A percentile compares a stretch with the other conserved stretches of the same genome.
Conservation (phyloP, 2,888 invertebrate species). For the Ormyrus pomaceus region DNA sequence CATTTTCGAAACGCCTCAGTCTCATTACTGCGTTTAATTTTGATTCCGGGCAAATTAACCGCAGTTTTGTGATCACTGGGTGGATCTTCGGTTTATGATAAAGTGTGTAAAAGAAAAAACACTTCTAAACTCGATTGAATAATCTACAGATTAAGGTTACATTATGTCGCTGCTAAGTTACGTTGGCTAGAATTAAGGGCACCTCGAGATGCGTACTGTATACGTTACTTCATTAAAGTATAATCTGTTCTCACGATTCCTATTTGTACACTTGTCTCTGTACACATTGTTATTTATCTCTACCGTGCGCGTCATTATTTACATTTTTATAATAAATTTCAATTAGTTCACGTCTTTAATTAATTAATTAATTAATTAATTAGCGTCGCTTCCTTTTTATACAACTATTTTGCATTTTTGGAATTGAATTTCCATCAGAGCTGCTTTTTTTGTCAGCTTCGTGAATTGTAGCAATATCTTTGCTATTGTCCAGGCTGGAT, state of each 20-base stretch:
- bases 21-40: constrained; percentile 32
- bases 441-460: constrained; percentile 34
- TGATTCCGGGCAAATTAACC: constrained; percentile 36
- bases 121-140: constrained; percentile 47
- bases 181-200: constrained; percentile 51
- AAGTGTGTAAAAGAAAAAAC: constrained; percentile 43
- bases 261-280: constrained; percentile 55
- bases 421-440: constrained; percentile 10
- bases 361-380: neutral
- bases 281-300: constrained; percentile 51
- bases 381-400: constrained; percentile 19
- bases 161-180: constrained; percentile 50
- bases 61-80: constrained; percentile 25
- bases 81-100: constrained; percentile 35
- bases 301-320: constrained; percentile 59
- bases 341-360: constrained; percentile 41
- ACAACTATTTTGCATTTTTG: constrained; percentile 29
- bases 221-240: constrained; percentile 45
- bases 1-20: constrained; percentile 43
- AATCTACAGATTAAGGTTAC: constrained; percentile 53
- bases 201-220: constrained; percentile 45
- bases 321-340: constrained; percentile 62
- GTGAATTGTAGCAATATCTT: constrained; percentile 31
- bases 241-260: constrained; percentile 19
- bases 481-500: constrained; percentile 38